Evolutionary conservation across 2,888 invertebrate genomes (phyloP), one percentile per base, ranked within the genome.

Genomic region (Netelia virgata): DNA sequence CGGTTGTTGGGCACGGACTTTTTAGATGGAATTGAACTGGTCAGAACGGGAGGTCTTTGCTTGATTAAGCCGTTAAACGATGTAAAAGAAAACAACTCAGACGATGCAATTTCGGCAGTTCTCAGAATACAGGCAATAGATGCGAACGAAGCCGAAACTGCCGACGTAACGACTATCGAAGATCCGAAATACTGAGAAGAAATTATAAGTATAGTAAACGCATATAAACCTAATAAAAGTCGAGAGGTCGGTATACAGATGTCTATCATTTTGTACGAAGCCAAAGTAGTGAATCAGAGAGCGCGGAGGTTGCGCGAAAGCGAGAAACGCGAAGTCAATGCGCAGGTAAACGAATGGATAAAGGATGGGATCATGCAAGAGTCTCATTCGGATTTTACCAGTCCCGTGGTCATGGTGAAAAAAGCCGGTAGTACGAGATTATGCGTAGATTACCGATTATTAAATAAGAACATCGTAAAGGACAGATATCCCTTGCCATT

Each of bases 401-500:
- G 87, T 23, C 88, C 84, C 11, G 82, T 90, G 1, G 86, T 88
- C 0, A 61, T 88, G 8, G 86, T 84, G 8, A 0, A 81, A 41
- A 89, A 88, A 72, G 86, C 87, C 36, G 78, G 87, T 20, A 86
- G 85, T 16, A 28, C 78, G 1, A 69, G 66, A 0, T 11, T 89
- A 5, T 88, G 89, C 59, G 82, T 90, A 1, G 89, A 90, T 73
- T 90, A 78, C 41, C 43, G 87, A 20, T n/a, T 55, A 6, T 18
- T 89, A 0, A 90, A 90, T 63, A 47, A 73, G 11, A 83, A 83
- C 10, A 85, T 86, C 0, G 63, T 87, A 8, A 87, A 85, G 55
- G 88, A 88, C 77, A 69, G 87, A 1, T 87, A 86, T 68, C 88
- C 86, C 0, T 23, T 90, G 3, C 89, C 89, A 87, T 9, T 57